These are phyloP conservation scores for Sarcophaga rosellei DNA, from an alignment of 2,888 invertebrate species.

Conservation along the genomic window DNA sequence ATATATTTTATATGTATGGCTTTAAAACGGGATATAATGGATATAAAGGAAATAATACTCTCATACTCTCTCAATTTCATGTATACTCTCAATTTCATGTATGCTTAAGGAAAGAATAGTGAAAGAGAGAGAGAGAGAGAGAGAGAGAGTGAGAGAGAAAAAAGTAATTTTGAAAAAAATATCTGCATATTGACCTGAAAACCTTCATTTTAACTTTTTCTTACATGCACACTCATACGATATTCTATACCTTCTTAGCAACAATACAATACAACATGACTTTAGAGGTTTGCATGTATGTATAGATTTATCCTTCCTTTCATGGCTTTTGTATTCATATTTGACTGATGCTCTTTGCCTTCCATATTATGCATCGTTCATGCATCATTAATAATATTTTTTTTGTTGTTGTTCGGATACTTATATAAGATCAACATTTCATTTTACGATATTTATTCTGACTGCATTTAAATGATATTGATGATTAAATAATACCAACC, in stretches of 20 bases:
- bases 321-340: background rate
- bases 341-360: background rate
- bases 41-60: constrained; percentile 37
- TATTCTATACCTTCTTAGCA: background rate
- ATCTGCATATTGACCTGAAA: constrained; percentile 52
- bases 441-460: background rate
- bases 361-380: background rate
- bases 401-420: background rate
- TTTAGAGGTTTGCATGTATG: background rate
- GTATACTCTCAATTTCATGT: constrained; percentile 28
- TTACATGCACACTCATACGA: background rate
- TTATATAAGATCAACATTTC: background rate
- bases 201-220: constrained; percentile 44
- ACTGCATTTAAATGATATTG: background rate
- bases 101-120: too few species aligned
- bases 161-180: constrained; percentile 6
- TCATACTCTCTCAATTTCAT: constrained; percentile 44
- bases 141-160: background rate
- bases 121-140: background rate
- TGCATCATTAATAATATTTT: background rate
- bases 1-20: too few species aligned
- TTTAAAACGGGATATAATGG: constrained; percentile 10
- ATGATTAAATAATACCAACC: background rate
- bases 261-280: background rate
- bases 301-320: background rate